phyloP scores from a whole-genome alignment of 1,140 invertebrate species.

The Brachionus rotundiformis region DNA sequence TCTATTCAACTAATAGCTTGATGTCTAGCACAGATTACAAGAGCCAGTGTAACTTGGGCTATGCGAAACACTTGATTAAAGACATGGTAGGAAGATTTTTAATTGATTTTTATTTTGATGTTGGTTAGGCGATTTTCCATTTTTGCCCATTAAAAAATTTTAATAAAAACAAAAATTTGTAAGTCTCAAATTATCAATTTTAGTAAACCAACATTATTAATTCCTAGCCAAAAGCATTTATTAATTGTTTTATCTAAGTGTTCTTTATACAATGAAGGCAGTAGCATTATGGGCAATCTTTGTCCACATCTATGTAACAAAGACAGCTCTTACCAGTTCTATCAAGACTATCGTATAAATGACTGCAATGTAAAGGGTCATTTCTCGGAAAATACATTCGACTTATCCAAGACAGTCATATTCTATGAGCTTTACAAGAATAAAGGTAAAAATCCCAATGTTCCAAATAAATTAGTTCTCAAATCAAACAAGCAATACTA shows the following conservation, averaged over 20 bases:
- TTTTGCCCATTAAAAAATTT: too few relatives aligned
- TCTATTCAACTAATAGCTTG: background rate
- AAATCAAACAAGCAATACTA: constrained; percentile 45
- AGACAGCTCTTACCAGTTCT: background rate
- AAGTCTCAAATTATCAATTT: too few relatives aligned
- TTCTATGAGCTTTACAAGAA: background rate
- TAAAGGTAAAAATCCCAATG: background rate
- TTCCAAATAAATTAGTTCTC: background rate
- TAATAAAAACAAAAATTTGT: too few relatives aligned
- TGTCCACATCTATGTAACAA: background rate
- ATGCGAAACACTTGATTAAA: background rate
- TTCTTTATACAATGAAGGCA: background rate
- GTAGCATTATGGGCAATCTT: background rate
- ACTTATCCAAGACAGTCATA: constrained; percentile 20
- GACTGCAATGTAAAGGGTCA: constrained; percentile 4
- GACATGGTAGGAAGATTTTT: too few relatives aligned
- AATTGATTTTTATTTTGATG: too few relatives aligned
- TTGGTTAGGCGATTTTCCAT: too few relatives aligned
- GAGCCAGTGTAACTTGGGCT: background rate
- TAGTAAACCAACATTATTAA: too few relatives aligned
- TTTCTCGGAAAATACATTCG: background rate
- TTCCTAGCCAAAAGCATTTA: background rate
- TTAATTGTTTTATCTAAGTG: background rate
- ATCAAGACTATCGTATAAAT: background rate
- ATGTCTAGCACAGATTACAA: background rate